Evolutionary conservation across 2,888 invertebrate species (phyloP), one percentile per base, ranked within the genome.

Genomic region (Acleris cristana): DNA sequence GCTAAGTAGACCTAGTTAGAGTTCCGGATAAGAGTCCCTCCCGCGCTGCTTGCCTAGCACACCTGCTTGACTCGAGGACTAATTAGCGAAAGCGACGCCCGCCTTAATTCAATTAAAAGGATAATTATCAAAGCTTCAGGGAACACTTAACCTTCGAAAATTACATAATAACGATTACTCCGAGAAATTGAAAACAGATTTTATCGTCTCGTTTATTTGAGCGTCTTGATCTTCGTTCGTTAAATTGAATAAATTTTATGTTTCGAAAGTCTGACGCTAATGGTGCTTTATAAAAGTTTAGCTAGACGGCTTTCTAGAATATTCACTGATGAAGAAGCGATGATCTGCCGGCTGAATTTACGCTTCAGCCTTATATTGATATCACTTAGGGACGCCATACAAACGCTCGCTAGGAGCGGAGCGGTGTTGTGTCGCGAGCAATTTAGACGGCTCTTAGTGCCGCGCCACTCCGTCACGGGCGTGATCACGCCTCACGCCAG

Each of bases 381-480:
- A 66, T 66, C 57, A 62, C 52, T 61, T 56, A 61, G 70, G 34
- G 62, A 55, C 54, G 58, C 21, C 58, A 21, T 55, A 63, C 66
- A 70, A 65, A 48, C 34, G 59, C 49, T 51, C 53, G 65, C 45
- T 40, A 34, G 40, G 55, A 59, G 56, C 52, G 55, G 69, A 71
- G 74, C 54, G 59, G 70, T 74, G 75, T 77, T 80, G 77, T 79
- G 82, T 77, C 77, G 81, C 78, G 81, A 83, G 79, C 82, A 86
- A 85, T 87, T 87, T 85, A 84, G 77, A 79, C 74, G 71, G 85
- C 86, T 85, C 86, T 87, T 85, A 85, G 81, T 78, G 62, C 66
- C 48, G 70, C 78, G 74, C 74, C 76, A 80, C 82, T 83, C 78
- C 80, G 84, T 82, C 85, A 85, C 81, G 85, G 74, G 74, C 83